A percentile compares a stretch with the other conserved stretches of the same genome.
Conservation (phyloP, 2,113 vertebrate species). For the Podarcis raffonei region DNA sequence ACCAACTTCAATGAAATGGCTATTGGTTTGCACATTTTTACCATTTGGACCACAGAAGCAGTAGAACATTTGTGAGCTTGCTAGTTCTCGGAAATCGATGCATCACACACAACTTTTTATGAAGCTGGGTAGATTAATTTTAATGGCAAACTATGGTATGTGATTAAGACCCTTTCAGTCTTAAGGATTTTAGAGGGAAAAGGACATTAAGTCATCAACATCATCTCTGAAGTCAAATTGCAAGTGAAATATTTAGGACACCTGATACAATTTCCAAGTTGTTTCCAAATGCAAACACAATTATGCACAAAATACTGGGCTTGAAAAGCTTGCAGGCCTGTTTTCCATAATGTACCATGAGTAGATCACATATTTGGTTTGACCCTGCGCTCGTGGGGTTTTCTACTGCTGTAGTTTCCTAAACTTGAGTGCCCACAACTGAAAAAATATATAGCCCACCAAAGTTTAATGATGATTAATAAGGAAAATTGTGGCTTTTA, state of each 20-base stretch:
- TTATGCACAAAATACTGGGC: background rate
- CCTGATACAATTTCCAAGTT: constrained; percentile 4
- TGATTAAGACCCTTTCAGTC: background rate
- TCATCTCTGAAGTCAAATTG: no score
- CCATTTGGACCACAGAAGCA: background rate
- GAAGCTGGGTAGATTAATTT: background rate
- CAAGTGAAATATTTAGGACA: background rate
- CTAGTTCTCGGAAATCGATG: background rate
- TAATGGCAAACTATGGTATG: background rate
- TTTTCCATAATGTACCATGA: background rate
- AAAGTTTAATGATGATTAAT: constrained; percentile 14
- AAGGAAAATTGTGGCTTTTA: background rate
- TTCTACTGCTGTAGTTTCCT: background rate
- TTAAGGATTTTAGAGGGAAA: background rate
- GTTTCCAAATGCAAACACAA: background rate
- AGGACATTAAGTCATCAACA: background rate
- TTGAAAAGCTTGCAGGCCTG: background rate
- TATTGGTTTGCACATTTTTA: background rate
- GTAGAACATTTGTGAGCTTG: background rate
- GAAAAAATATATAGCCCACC: background rate
- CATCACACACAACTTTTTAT: background rate
- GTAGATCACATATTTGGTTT: background rate
- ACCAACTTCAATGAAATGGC: background rate
- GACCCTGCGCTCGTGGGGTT: background rate
- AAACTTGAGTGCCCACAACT: background rate